Base-by-base conservation (phyloP, 2,888 invertebrate genomes). In the Cerastis leucographa region DNA sequence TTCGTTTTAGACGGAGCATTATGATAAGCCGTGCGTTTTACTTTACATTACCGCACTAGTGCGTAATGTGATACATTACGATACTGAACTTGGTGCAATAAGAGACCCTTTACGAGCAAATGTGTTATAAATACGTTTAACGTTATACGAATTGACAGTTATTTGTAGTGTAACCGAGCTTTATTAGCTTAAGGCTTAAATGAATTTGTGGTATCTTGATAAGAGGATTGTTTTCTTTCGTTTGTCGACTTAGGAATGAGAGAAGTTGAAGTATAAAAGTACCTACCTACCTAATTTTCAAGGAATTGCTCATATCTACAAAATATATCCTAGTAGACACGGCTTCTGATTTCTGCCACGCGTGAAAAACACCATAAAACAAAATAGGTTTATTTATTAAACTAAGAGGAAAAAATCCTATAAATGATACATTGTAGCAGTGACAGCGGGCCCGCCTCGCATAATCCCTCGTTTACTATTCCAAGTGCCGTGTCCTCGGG, bases 401-500 rank as follows among this genome's bases (percentile, higher is more conserved):
- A 56, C 40, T 51, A 1, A 22, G 29, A 14, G 17, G 49, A 59
- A 78, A 56, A 65, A 59, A 46, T 11, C n/a, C 25, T 29, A 44
- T 68, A 67, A 61, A 85, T 71, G 44, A 86, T 86, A 75, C 56
- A 79, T 79, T 61, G 74, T 77, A 35, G 44, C 54, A 25, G 25
- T 14, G 65, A 71, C 46, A 61, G 59, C 29, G 61, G 69, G 75
- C 59, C 56, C 62, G 46, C 66, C 29, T 49, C 35, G 54, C 46
- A 65, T 80, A 83, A 88, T 72, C 56, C 61, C 51, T n/a, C 66
- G 51, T 69, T 85, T 77, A 81, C 79, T 87, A 87, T 88, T 77
- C 81, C 54, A 74, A 85, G 71, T 72, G 74, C 62, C 76, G 80
- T 78, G 78, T 81, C 81, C 49, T 74, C 65, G 40, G 59, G 67